These are phyloP conservation scores for Sorex maritimensis DNA, from an alignment of 2,797 vertebrate species.

Conservation along the genomic window DNA sequence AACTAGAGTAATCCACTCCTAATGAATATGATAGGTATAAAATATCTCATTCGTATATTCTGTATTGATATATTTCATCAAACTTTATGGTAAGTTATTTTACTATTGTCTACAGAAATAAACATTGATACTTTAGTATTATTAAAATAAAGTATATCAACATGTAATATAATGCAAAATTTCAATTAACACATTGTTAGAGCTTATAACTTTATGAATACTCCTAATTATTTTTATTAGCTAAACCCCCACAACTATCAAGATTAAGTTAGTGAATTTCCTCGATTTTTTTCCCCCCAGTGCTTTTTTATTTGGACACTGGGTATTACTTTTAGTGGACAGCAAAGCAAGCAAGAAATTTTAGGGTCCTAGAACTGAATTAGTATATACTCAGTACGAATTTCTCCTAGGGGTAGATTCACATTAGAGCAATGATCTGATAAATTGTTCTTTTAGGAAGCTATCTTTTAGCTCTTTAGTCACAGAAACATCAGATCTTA, in stretches of 20 bases:
- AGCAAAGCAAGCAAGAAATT: conserved; percentile 68
- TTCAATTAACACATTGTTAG: not conserved
- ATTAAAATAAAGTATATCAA: conserved; percentile 30
- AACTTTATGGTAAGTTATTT: not conserved
- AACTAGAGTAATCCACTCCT: not conserved
- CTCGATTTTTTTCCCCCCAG: conserved; percentile 45
- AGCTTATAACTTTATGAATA: conserved; percentile 18
- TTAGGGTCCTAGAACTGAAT: conserved; percentile 71
- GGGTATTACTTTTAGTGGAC: conserved; percentile 44
- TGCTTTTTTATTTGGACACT: conserved; percentile 30
- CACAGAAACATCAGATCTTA: not conserved
- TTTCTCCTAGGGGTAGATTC: conserved; percentile 51
- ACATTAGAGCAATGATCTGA: conserved; percentile 63
- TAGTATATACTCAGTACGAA: conserved; percentile 69
- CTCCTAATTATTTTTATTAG: conserved; percentile 64
- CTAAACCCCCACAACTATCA: not conserved
- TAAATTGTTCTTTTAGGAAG: conserved; percentile 72
- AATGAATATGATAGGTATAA: not conserved
- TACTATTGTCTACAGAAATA: not conserved
- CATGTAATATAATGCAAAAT: conserved; percentile 69
- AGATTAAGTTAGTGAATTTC: conserved; percentile 36
- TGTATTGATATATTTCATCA: conserved; percentile 23
- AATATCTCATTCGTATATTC: not conserved
- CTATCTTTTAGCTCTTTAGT: conserved; percentile 61
- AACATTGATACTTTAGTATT: not conserved